A percentile compares a stretch with the other conserved stretches of the same genome.
Conservation (phyloP, 2,888 invertebrate genomes). For the Cremastinae sp. region DNA sequence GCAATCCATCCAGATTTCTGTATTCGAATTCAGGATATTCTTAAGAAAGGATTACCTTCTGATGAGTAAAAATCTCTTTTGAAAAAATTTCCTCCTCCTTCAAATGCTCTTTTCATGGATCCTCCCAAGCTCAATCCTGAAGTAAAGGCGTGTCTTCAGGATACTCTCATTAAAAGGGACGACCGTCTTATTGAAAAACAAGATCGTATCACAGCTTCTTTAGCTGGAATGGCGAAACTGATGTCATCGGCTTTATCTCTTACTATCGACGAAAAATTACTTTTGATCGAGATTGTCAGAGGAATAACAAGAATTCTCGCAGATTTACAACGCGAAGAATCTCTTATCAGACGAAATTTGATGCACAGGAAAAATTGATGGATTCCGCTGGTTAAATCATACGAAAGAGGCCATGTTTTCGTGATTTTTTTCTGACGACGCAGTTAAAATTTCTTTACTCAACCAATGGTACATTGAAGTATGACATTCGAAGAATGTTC, state of each 20-base stretch:
- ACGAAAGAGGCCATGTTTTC: no score
- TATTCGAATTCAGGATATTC: constrained; percentile 33
- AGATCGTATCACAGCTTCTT: constrained; percentile 1
- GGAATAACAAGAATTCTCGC: constrained; percentile 18
- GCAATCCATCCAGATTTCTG: constrained; percentile 11
- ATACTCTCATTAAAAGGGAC: constrained; percentile 28
- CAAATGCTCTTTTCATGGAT: constrained; percentile 10
- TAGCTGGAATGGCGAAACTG: constrained; percentile 20
- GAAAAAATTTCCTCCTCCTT: constrained; percentile 18
- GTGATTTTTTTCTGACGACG: no score
- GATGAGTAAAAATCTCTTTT: constrained; percentile 34
- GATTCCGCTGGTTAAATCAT: no score
- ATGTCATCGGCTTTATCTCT: constrained; percentile 1
- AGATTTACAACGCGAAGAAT: constrained; percentile 31
- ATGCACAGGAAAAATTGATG: no score
- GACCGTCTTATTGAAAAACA: constrained; percentile 29
- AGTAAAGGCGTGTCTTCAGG: constrained; percentile 7
- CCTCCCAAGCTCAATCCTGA: constrained; percentile 39
- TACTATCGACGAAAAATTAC: not conserved
- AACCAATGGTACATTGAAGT: no score
- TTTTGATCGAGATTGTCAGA: constrained; percentile 8
- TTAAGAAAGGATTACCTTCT: constrained; percentile 5
- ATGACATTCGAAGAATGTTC: no score
- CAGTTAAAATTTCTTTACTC: no score
- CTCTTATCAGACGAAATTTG: constrained; percentile 22